Evolutionary conservation across 2,888 invertebrate genomes (phyloP).

Genomic region (Eubasilissa splendida): DNA sequence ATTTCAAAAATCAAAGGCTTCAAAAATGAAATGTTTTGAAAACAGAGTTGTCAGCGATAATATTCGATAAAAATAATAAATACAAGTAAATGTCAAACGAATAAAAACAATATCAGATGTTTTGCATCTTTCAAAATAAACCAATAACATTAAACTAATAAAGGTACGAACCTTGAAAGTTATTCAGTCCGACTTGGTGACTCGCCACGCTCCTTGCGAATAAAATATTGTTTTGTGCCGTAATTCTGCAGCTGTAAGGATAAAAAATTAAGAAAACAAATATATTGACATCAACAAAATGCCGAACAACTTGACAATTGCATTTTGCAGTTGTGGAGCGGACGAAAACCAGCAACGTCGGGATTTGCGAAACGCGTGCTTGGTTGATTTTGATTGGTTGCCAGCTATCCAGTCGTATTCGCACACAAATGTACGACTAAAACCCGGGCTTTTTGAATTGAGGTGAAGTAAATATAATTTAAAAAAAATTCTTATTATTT

Average conservation of each 20-base stretch:
- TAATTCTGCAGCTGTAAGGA: background rate
- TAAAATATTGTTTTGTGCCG: background rate
- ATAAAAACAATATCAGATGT: slow-evolving; percentile 29
- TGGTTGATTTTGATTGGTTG: slow-evolving; percentile 24
- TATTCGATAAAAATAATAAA: slow-evolving; percentile 2
- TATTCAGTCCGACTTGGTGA: background rate
- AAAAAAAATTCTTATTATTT: too few relatives aligned
- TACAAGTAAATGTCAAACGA: slow-evolving; percentile 20
- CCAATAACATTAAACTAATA: slow-evolving; percentile 1
- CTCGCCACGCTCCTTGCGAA: background rate
- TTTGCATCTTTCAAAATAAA: slow-evolving; percentile 8
- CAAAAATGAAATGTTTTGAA: background rate
- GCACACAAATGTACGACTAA: background rate
- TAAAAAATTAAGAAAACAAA: slow-evolving; percentile 1
- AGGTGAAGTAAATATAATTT: too few relatives aligned
- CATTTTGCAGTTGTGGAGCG: slow-evolving; percentile 21
- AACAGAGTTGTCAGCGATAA: background rate
- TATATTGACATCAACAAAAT: slow-evolving; percentile 12
- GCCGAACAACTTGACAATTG: background rate
- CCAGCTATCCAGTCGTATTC: background rate
- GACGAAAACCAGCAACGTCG: background rate
- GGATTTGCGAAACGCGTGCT: slow-evolving; percentile 7
- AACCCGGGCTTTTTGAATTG: background rate
- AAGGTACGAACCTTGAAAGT: slow-evolving; percentile 3
- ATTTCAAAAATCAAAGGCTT: background rate